phyloP scores from a whole-genome alignment of 2,888 invertebrate species.

The Bembecia ichneumoniformis region DNA sequence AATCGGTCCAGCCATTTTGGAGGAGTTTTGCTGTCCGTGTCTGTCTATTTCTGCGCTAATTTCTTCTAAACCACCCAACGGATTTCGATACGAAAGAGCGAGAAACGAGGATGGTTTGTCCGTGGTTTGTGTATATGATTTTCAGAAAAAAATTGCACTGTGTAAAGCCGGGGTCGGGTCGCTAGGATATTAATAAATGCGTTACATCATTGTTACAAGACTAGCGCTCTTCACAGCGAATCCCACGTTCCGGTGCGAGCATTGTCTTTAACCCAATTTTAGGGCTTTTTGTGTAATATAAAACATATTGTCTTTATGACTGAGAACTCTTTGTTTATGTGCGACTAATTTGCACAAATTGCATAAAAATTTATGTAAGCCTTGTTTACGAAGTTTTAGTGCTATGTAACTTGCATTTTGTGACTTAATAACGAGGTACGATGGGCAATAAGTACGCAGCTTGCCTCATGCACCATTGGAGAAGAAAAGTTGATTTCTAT shows the following conservation, averaged over 20 bases:
- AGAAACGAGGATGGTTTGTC: no score
- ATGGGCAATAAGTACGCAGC: conserved; percentile 8
- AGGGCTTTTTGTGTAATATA: conserved; percentile 23
- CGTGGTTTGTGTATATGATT: no score
- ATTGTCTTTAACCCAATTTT: conserved; percentile 24
- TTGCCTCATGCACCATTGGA: conserved; percentile 9
- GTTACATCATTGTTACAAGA: not conserved
- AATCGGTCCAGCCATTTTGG: no score
- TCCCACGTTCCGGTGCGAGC: conserved; percentile 13
- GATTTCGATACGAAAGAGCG: no score
- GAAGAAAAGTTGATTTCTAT: not conserved
- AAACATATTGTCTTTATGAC: not conserved
- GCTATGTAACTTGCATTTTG: not conserved
- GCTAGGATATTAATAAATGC: no score
- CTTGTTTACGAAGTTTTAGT: not conserved
- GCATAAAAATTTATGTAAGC: not conserved
- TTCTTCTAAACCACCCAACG: no score
- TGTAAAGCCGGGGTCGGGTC: no score
- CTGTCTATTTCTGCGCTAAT: no score
- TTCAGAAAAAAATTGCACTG: no score
- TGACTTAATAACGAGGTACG: conserved; percentile 7
- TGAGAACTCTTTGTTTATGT: conserved; percentile 2
- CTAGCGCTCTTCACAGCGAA: not conserved
- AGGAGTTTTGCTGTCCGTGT: no score
- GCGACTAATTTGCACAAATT: conserved; percentile 1